Base-by-base conservation (phyloP, 2,113 vertebrate species). In the Saguinus imperator region DNA sequence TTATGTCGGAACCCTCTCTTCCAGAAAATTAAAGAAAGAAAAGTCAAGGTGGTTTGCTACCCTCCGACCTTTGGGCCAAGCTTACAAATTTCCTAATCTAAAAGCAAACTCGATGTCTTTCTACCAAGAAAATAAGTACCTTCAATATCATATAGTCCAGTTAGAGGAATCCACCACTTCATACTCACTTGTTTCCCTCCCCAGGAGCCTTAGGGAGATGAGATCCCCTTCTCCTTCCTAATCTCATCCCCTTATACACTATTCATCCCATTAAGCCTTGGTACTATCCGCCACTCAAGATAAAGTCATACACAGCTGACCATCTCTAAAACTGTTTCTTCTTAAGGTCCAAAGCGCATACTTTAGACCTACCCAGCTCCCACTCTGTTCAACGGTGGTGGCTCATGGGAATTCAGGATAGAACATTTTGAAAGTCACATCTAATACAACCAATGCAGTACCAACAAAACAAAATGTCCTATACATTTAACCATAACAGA, bases 401-500 rank as follows among this genome's bases (percentile, higher is more conserved):
- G 50, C 7, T 89, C 58, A 70, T 83, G 83, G 64, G 72, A 91
- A 88, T 2, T 91, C 66, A 48, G 20, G 37, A n/a, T 87, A 91
- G 40, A 81, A 77, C 40, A 88, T 55, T 84, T 29, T 91, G 45
- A 89, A 66, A 94, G 25, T 40, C 20, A 96, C 32, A 94, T 14
- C 77, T 93, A 58, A 3, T 82, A 58, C 66, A 21, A 77, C 48
- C 68, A 96, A 95, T 12, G 2, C 8, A 89, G 50, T n/a, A 76
- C 4, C 23, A n/a, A 89, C 12, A 79, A 96, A 96, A 96, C 27
- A 92, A 94, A 92, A 79, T 37, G 11, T 57, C 66, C 27, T 66
- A 35, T 16, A 77, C 16, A 23, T 75, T 43, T 45, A 61, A 93
- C 84, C 35, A 9, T 70, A 80, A 70, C n/a, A 93, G 32, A 91